Percentiles rank a stretch among this genome's conserved stretches.
Conservation (phyloP, 1,140 invertebrate species). For the Batillaria attramentaria region DNA sequence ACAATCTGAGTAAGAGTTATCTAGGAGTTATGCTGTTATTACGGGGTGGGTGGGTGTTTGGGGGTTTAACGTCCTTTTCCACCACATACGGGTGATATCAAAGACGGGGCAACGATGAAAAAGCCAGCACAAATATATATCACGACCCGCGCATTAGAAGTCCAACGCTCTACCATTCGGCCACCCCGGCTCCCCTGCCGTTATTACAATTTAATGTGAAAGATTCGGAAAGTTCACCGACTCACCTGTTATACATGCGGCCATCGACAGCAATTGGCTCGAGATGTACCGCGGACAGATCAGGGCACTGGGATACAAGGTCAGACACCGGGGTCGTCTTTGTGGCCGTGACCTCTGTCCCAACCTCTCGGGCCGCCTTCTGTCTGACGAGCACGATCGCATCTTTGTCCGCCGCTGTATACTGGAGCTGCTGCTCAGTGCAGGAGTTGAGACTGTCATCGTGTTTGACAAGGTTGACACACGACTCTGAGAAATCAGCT, state of each 20-base stretch:
- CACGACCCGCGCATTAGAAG: background rate
- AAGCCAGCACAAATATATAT: background rate
- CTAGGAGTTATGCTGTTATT: too few species aligned
- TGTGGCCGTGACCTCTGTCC: constrained; percentile 3
- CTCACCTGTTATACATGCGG: background rate
- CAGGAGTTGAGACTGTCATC: too few species aligned
- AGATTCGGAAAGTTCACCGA: too few species aligned
- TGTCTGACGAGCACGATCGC: background rate
- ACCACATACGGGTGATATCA: too few species aligned
- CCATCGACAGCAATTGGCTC: background rate
- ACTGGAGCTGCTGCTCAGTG: too few species aligned
- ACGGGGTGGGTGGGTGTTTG: too few species aligned
- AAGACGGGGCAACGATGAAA: too few species aligned
- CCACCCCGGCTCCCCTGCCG: background rate
- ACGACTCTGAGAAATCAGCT: background rate
- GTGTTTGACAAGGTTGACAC: background rate
- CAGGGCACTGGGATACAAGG: background rate
- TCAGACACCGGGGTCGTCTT: background rate
- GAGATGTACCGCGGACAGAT: background rate
- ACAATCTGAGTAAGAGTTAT: too few species aligned
- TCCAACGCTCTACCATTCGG: background rate
- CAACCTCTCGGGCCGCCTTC: background rate
- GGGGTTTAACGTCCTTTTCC: too few species aligned
- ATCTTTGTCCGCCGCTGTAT: too few species aligned
- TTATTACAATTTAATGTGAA: background rate